Evolutionary conservation across 1,140 invertebrate genomes (phyloP).

Genomic region (Heliothis subflexa): DNA sequence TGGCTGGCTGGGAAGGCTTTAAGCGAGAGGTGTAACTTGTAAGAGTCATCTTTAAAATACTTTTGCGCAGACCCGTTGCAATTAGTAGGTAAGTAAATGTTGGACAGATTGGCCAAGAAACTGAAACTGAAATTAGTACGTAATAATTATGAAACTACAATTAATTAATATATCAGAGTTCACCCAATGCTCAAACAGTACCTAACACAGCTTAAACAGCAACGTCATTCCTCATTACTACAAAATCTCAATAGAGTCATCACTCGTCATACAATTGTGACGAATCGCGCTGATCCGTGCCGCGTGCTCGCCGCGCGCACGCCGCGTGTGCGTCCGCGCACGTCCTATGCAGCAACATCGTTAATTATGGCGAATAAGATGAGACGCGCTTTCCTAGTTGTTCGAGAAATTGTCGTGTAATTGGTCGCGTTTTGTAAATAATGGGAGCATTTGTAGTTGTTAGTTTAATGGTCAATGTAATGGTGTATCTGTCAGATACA

Average conservation of each 20-base stretch:
- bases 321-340: slow-evolving; percentile 53
- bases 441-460: slow-evolving; percentile 7
- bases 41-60: too few species aligned
- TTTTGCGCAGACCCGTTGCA: too few species aligned
- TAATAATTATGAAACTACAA: too few species aligned
- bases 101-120: too few species aligned
- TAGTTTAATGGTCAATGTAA: slow-evolving; percentile 23
- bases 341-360: slow-evolving; percentile 57
- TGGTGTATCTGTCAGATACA: not conserved
- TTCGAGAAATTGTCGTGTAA: slow-evolving; percentile 40
- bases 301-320: slow-evolving; percentile 51
- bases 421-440: slow-evolving; percentile 34
- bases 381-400: slow-evolving; percentile 22
- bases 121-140: too few species aligned
- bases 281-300: slow-evolving; percentile 64
- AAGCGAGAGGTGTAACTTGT: too few species aligned
- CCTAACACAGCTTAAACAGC: slow-evolving; percentile 40
- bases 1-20: too few species aligned
- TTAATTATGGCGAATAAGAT: slow-evolving; percentile 48
- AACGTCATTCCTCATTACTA: slow-evolving; percentile 64
- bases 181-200: not conserved
- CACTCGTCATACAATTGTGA: slow-evolving; percentile 44
- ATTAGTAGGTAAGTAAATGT: too few species aligned
- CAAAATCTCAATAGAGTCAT: slow-evolving; percentile 60
- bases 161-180: too few species aligned